A percentile compares a stretch with the other conserved stretches of the same genome.
phyloP scores from a whole-genome alignment of 2,797 vertebrate genomes.

The Stomatorhinus walkeri region DNA sequence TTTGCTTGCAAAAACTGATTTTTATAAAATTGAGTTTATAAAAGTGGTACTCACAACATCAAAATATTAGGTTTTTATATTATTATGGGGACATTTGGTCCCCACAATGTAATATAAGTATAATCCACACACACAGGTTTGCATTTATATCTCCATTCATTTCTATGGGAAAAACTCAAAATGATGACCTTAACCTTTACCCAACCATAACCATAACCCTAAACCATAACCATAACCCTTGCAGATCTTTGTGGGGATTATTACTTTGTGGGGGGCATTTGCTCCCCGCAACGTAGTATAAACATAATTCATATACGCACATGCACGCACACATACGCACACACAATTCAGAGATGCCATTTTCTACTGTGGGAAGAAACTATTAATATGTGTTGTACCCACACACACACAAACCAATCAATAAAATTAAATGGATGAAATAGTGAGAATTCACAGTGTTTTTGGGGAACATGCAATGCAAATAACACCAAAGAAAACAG shows the following conservation, averaged over 20 bases:
- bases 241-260: too few relatives aligned
- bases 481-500: background rate
- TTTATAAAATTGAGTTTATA: background rate
- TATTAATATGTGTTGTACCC: too few relatives aligned
- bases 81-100: too few relatives aligned
- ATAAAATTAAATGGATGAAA: background rate
- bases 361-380: background rate
- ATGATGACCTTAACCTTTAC: too few relatives aligned
- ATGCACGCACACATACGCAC: background rate
- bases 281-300: background rate
- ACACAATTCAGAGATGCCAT: background rate
- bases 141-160: too few relatives aligned
- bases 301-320: background rate
- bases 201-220: too few relatives aligned
- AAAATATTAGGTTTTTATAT: background rate
- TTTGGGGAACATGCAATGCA: background rate
- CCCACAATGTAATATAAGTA: too few relatives aligned
- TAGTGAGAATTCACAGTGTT: background rate
- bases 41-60: background rate
- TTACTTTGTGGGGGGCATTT: background rate
- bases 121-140: too few relatives aligned
- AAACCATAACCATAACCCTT: background rate
- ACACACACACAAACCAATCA: background rate
- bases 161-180: too few relatives aligned
- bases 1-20: background rate